phyloP scores from a whole-genome alignment of 2,797 vertebrate species.

The Siniperca undulata region DNA sequence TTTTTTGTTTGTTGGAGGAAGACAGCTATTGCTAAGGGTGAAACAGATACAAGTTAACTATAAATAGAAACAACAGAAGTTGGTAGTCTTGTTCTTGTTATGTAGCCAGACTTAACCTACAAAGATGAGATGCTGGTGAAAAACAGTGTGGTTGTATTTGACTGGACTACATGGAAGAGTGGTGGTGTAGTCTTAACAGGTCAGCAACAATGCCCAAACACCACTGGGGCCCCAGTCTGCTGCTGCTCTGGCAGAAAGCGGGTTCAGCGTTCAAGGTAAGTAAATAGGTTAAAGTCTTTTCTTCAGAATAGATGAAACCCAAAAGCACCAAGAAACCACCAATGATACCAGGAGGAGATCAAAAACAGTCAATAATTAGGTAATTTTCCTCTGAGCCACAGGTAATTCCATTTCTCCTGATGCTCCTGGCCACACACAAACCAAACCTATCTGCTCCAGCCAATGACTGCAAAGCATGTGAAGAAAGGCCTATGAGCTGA shows the following conservation, averaged over 20 bases:
- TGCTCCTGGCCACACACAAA: neutral
- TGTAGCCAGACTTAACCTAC: neutral
- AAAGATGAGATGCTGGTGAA: conserved; percentile 1
- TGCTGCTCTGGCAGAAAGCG: neutral
- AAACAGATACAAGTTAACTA: neutral
- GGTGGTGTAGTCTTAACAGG: neutral
- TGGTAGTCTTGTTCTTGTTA: neutral
- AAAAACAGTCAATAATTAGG: neutral
- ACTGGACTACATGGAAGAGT: neutral
- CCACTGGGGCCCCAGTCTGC: neutral
- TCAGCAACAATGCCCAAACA: neutral
- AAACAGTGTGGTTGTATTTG: conserved; percentile 6
- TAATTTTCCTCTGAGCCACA: neutral
- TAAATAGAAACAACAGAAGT: neutral
- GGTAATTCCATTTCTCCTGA: neutral
- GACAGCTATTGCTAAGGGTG: neutral
- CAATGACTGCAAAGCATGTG: neutral
- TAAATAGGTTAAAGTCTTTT: neutral
- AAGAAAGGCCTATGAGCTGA: neutral
- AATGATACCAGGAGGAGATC: neutral
- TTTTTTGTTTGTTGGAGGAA: neutral
- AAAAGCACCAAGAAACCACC: neutral
- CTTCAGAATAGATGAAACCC: neutral
- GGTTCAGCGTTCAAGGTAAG: neutral
- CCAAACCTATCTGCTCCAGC: neutral